Evolutionary conservation across 2,113 vertebrate species (phyloP), one percentile per base, ranked within the genome.

Genomic region (Leuciscus idus): DNA sequence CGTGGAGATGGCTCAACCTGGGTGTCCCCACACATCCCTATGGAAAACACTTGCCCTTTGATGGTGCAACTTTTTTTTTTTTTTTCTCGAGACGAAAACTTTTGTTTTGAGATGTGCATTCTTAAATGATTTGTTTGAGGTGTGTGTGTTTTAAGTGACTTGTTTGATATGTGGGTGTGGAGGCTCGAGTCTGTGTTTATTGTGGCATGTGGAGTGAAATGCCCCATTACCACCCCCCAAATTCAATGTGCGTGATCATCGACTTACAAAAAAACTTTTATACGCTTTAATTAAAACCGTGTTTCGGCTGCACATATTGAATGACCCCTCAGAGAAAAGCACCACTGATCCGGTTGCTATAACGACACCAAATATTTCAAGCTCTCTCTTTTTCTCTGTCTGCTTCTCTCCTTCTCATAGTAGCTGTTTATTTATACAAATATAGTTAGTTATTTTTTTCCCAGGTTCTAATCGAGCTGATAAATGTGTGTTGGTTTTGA

Each of bases 331-430:
- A 89, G 93, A 93, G 94, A 93, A 93, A 94, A 90, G 94, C 93
- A 87, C 91, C 91, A 93, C 92, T 94, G 93, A 94, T 93, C 92
- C 90, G 81, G 94, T 96, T 96, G 94, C 95, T 94, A 96, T 95
- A 95, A 95, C 95, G 81, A 96, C 95, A 92, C 93, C 91, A 96
- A 95, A 94, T 95, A 95, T 96, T 93, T 90, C 93, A 89, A 59
- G 90, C 92, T 92, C 93, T 90, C 92, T 92, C 86, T 91, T 66
- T 36, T 85, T 91, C 90, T 83, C 87, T 89, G 87, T 77, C 75
- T 85, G 89, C 90, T 91, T 87, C 88, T 89, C 86, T 89, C 87
- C 90, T 94, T 90, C 88, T 84, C 85, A 85, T 7, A 85, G 89
- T 91, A 87, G 64, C 70, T 77, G 70, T 62, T 78, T 74, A 81